Percentiles rank a stretch among this genome's conserved stretches.
Conservation (phyloP, 1,140 invertebrate genomes). For the Bombyx mandarina region DNA sequence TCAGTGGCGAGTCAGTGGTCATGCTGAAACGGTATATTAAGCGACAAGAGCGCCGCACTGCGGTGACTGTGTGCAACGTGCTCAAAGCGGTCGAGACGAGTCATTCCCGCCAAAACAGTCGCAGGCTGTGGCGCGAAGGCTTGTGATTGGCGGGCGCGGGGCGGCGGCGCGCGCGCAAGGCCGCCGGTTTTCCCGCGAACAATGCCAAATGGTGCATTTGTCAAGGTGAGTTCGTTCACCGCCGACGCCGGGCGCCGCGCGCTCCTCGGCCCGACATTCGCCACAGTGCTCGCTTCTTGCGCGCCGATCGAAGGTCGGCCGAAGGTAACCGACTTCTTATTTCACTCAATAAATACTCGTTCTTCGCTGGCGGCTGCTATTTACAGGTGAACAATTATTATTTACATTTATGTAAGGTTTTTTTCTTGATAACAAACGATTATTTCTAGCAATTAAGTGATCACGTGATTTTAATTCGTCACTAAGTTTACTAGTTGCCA, state of each 20-base stretch:
- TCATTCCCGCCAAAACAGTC: slow-evolving; percentile 62
- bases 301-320: slow-evolving; percentile 59
- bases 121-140: slow-evolving; percentile 65
- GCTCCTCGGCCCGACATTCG: slow-evolving; percentile 30
- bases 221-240: slow-evolving; percentile 71
- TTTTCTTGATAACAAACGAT: too few relatives aligned
- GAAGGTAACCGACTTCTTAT: slow-evolving; percentile 44
- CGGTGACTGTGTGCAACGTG: slow-evolving; percentile 29
- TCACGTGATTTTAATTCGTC: too few relatives aligned
- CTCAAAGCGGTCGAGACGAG: slow-evolving; percentile 28
- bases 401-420: slow-evolving; percentile 8
- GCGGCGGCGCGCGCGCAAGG: slow-evolving; percentile 55
- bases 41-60: slow-evolving; percentile 29
- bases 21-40: slow-evolving; percentile 43
- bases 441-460: too few relatives aligned
- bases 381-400: slow-evolving; percentile 53
- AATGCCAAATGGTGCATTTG: slow-evolving; percentile 71
- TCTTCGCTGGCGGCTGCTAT: slow-evolving; percentile 46
- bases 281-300: slow-evolving; percentile 35
- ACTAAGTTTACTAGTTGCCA: too few relatives aligned
- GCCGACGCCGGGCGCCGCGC: slow-evolving; percentile 59
- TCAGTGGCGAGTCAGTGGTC: slow-evolving; percentile 1
- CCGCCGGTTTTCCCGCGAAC: slow-evolving; percentile 70
- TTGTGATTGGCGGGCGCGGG: slow-evolving; percentile 42
- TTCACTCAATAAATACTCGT: slow-evolving; percentile 39